Conservation (phyloP, 2,797 vertebrate genomes). For the Pipistrellus pipistrellus region DNA sequence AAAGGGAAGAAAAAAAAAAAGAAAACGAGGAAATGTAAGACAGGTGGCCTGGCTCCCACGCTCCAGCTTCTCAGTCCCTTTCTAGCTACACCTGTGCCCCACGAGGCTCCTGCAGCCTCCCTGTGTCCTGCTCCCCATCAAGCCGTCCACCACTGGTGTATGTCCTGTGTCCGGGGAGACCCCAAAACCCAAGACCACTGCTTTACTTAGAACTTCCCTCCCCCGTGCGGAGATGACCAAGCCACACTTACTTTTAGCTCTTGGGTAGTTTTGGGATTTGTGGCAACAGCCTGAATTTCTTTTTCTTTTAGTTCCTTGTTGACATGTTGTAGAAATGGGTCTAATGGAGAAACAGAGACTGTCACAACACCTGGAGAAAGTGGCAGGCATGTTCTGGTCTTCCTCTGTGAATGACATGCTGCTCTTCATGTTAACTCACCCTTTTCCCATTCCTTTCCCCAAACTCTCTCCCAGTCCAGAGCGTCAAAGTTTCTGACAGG, state of each 20-base stretch:
- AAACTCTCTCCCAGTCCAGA: neutral
- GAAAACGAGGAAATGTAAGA: neutral
- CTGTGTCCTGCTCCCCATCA: neutral
- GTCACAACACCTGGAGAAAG: conserved; percentile 8
- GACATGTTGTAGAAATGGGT: conserved; percentile 93
- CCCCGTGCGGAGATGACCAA: neutral
- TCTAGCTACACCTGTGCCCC: neutral
- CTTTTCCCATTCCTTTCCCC: neutral
- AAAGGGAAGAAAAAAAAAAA: neutral
- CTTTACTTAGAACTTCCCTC: conserved; percentile 29
- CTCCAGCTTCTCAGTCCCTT: neutral
- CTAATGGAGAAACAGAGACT: conserved; percentile 86
- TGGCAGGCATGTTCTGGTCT: neutral
- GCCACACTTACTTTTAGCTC: conserved; percentile 91
- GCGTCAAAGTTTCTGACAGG: neutral
- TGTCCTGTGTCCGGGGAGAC: neutral
- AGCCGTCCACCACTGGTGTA: too few species aligned
- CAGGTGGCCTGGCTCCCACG: too few species aligned
- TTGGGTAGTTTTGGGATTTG: conserved; percentile 88
- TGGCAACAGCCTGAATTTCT: conserved; percentile 91
- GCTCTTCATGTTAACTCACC: neutral
- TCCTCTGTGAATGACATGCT: neutral
- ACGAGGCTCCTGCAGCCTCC: neutral
- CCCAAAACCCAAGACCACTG: neutral
- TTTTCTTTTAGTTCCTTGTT: conserved; percentile 92